A percentile compares a stretch with the other conserved stretches of the same genome.
Conservation (phyloP, 2,797 vertebrate species). For the Yasuhikotakia modesta region DNA sequence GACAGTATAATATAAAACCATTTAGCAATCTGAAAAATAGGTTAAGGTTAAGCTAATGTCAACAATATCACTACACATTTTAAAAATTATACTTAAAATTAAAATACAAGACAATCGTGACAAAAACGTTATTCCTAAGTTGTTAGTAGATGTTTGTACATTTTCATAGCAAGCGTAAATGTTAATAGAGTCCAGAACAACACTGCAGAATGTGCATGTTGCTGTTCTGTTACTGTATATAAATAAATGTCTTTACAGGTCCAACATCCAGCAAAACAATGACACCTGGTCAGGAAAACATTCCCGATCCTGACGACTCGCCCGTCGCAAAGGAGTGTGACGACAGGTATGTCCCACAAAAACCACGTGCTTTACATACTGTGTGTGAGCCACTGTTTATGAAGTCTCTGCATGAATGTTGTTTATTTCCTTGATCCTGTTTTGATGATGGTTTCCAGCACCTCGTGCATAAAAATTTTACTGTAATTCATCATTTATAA, state of each 20-base stretch:
- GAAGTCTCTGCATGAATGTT: neutral
- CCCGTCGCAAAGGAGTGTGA: conserved; percentile 87
- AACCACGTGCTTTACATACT: neutral
- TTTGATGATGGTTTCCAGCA: neutral
- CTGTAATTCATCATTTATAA: neutral
- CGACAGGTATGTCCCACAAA: conserved; percentile 80
- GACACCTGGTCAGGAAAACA: conserved; percentile 89
- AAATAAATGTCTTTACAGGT: conserved; percentile 70
- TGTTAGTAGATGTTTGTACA: too few relatives aligned
- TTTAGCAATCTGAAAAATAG: too few relatives aligned
- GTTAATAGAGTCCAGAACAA: too few relatives aligned
- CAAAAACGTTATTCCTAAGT: too few relatives aligned
- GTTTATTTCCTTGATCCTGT: neutral
- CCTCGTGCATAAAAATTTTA: neutral
- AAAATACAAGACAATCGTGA: too few relatives aligned
- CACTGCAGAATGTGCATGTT: too few relatives aligned
- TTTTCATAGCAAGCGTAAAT: too few relatives aligned
- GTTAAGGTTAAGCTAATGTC: too few relatives aligned
- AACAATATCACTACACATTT: too few relatives aligned
- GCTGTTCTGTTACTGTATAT: too few relatives aligned
- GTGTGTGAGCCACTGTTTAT: neutral
- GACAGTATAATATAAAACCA: too few relatives aligned
- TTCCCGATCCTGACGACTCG: conserved; percentile 86
- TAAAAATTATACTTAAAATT: too few relatives aligned
- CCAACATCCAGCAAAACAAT: conserved; percentile 94